These are phyloP conservation scores for Ammodytes dubius DNA, from an alignment of 2,113 vertebrate genomes.

Conservation along the genomic window DNA sequence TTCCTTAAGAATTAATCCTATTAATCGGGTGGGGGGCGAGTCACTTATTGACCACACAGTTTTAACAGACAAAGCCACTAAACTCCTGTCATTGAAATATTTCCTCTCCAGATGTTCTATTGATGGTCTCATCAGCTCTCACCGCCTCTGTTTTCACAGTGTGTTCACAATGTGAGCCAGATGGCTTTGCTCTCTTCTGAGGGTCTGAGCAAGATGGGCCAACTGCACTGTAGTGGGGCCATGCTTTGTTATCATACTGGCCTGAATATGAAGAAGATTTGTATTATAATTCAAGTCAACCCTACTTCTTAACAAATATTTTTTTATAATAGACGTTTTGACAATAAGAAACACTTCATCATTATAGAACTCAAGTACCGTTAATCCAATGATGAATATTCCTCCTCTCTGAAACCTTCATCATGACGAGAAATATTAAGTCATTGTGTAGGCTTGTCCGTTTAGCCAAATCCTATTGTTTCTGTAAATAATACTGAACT, in stretches of 20 bases:
- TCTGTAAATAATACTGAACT: too few relatives aligned
- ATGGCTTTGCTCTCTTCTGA: constrained; percentile 2
- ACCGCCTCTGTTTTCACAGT: constrained; percentile 36
- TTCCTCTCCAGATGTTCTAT: constrained; percentile 51
- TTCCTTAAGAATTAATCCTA: neutral
- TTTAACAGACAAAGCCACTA: constrained; percentile 25
- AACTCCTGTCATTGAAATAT: constrained; percentile 11
- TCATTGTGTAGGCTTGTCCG: too few relatives aligned
- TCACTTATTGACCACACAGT: constrained; percentile 18
- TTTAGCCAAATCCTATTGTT: too few relatives aligned
- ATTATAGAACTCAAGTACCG: neutral
- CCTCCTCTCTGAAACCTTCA: too few relatives aligned
- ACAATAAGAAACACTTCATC: neutral
- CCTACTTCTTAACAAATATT: neutral
- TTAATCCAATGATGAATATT: too few relatives aligned
- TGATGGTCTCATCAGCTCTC: constrained; percentile 47
- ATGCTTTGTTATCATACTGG: neutral
- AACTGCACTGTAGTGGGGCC: neutral
- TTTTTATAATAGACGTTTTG: neutral
- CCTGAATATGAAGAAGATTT: neutral
- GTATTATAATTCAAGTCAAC: too few relatives aligned
- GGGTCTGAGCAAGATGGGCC: neutral
- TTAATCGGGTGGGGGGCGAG: constrained; percentile 2
- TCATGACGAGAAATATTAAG: too few relatives aligned
- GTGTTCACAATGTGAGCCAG: constrained; percentile 44